Evolutionary conservation across 2,113 vertebrate species (phyloP).

Genomic region (Eidolon helvum): DNA sequence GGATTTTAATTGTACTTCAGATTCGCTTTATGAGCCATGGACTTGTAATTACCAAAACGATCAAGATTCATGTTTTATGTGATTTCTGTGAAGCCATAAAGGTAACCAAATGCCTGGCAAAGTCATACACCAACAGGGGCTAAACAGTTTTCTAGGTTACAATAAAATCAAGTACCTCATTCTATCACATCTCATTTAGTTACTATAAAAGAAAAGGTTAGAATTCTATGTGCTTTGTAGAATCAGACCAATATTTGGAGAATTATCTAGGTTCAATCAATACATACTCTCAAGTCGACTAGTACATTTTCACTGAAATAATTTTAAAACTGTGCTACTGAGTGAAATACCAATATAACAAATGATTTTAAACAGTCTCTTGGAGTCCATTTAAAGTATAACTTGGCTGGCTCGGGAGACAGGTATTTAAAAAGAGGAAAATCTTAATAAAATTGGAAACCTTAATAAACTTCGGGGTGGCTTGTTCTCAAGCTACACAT

Average conservation of each 20-base stretch:
- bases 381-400: slow-evolving; percentile 36
- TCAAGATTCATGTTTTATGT: neutral
- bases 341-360: neutral
- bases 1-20: neutral
- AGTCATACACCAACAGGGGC: neutral
- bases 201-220: neutral
- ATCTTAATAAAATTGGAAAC: slow-evolving; percentile 8
- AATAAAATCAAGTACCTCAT: neutral
- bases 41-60: neutral
- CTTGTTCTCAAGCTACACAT: neutral
- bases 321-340: neutral
- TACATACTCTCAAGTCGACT: neutral
- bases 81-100: neutral
- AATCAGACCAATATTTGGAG: neutral
- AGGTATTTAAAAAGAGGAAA: neutral
- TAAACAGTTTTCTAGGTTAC: neutral
- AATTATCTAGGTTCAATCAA: neutral
- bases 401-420: neutral
- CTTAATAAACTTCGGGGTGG: neutral
- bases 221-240: neutral
- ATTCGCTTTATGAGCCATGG: neutral
- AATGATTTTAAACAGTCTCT: slow-evolving; percentile 15
- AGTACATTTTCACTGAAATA: neutral
- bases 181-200: neutral
- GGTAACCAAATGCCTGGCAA: neutral